Conservation (phyloP, 2,797 vertebrate species). For the Amblyopsis hoosieri region DNA sequence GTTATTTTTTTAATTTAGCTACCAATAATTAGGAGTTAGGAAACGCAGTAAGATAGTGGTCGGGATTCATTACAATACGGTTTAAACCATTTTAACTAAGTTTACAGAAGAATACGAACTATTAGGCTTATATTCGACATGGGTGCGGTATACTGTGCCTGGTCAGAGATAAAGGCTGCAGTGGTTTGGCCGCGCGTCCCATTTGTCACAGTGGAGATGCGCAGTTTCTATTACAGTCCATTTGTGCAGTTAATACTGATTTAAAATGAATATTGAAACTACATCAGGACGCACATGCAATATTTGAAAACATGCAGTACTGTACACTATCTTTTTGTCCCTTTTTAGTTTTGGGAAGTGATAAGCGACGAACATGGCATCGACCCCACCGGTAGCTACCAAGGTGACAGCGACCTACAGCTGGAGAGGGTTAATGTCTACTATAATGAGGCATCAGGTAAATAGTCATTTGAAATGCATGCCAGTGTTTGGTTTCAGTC, state of each 20-base stretch:
- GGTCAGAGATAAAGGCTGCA: slow-evolving; percentile 36
- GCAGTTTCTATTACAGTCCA: slow-evolving; percentile 8
- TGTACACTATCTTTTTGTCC: slow-evolving; percentile 4
- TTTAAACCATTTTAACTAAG: not conserved
- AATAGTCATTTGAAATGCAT: slow-evolving; percentile 8
- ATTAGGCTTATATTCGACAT: not conserved
- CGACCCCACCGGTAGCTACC: slow-evolving; percentile 91
- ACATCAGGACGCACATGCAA: not conserved
- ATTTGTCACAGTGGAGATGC: slow-evolving; percentile 35
- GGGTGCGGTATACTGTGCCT: slow-evolving; percentile 52
- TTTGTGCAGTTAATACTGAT: no score
- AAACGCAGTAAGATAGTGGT: no score
- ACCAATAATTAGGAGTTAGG: no score
- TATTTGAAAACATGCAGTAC: not conserved
- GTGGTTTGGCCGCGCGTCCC: slow-evolving; percentile 22
- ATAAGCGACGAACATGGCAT: slow-evolving; percentile 96
- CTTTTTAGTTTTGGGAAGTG: slow-evolving; percentile 92
- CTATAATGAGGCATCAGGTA: slow-evolving; percentile 95
- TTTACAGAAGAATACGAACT: not conserved
- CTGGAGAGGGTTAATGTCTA: slow-evolving; percentile 96
- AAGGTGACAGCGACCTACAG: slow-evolving; percentile 94
- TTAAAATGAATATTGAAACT: no score
- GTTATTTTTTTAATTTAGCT: not conserved
- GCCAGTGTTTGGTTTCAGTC: slow-evolving; percentile 1
- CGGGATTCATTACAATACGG: no score